These are phyloP conservation scores for Percopsis transmontana DNA, from an alignment of 2,113 vertebrate genomes.

Conservation along the genomic window DNA sequence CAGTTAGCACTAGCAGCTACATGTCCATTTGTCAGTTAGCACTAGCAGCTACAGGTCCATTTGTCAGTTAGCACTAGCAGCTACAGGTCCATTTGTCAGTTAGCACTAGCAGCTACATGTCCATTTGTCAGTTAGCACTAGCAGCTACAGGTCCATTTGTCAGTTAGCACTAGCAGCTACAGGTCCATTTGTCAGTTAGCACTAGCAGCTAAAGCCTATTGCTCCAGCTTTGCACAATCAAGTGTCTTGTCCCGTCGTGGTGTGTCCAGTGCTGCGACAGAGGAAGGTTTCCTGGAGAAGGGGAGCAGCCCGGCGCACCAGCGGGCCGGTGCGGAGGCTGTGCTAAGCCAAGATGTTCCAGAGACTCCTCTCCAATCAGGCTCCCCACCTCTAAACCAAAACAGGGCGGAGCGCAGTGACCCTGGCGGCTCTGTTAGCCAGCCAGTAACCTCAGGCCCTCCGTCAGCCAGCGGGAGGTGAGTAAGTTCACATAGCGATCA, in stretches of 20 bases:
- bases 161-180: no score
- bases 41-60: no score
- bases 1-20: no score
- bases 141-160: no score
- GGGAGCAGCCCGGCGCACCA: not conserved
- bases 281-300: slow-evolving; percentile 12
- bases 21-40: no score
- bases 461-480: slow-evolving; percentile 55
- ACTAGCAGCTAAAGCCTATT: not conserved
- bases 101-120: no score
- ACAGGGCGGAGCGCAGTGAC: slow-evolving; percentile 19
- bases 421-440: slow-evolving; percentile 1
- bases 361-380: slow-evolving; percentile 32
- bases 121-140: no score
- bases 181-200: no score
- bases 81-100: no score
- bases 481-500: slow-evolving; percentile 32
- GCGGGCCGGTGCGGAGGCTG: slow-evolving; percentile 4
- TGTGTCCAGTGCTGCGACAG: slow-evolving; percentile 26
- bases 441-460: slow-evolving; percentile 27
- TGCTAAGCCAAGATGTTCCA: slow-evolving; percentile 4
- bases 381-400: slow-evolving; percentile 13
- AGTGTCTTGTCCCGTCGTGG: not conserved
- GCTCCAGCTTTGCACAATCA: not conserved
- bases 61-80: no score